A percentile compares a stretch with the other conserved stretches of the same genome.
phyloP scores from a whole-genome alignment of 2,888 invertebrate genomes.

The Danaus chrysippus region DNA sequence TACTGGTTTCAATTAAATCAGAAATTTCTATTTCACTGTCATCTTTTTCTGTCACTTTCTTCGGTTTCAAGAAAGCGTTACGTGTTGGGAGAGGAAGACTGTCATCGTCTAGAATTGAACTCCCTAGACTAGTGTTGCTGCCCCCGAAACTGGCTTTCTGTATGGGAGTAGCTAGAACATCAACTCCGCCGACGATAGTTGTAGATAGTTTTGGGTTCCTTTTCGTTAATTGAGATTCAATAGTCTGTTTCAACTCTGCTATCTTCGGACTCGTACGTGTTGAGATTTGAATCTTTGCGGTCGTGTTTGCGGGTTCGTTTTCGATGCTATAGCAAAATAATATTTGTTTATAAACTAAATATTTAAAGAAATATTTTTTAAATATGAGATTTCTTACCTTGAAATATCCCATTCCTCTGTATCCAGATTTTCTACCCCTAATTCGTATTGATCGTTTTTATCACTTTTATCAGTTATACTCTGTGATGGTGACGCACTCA shows the following conservation, averaged over 20 bases:
- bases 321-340: conserved; percentile 59
- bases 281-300: conserved; percentile 62
- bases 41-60: conserved; percentile 50
- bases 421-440: conserved; percentile 64
- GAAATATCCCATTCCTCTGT: conserved; percentile 77
- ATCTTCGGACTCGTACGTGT: conserved; percentile 76
- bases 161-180: conserved; percentile 52
- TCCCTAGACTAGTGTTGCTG: conserved; percentile 72
- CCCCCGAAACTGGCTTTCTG: conserved; percentile 55
- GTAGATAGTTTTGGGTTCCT: conserved; percentile 58
- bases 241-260: conserved; percentile 75
- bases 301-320: conserved; percentile 58
- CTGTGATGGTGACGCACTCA: conserved; percentile 75
- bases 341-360: background rate
- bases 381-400: conserved; percentile 45
- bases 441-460: conserved; percentile 57
- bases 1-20: conserved; percentile 42
- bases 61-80: conserved; percentile 52
- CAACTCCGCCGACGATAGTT: conserved; percentile 57
- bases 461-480: conserved; percentile 66
- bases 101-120: conserved; percentile 69
- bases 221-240: conserved; percentile 73
- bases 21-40: conserved; percentile 71
- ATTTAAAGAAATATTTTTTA: conserved; percentile 1
- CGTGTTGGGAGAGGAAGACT: conserved; percentile 44